These are phyloP conservation scores for Tetranychus cinnabarinus DNA, from an alignment of 1,140 invertebrate genomes.

Conservation along the genomic window DNA sequence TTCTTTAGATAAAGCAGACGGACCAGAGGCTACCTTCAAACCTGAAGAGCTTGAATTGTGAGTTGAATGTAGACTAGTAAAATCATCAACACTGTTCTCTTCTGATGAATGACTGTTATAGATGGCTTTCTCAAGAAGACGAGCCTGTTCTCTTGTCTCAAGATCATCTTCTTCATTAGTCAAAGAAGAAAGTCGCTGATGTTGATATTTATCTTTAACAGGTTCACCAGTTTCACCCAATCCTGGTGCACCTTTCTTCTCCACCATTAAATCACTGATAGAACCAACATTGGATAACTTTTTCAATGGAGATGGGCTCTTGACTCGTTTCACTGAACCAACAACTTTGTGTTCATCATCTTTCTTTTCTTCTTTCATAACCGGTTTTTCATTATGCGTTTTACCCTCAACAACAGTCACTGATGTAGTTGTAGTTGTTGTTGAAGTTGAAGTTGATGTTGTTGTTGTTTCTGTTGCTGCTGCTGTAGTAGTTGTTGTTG, in stretches of 20 bases:
- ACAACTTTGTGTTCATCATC: too few species aligned
- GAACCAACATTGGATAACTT: too few species aligned
- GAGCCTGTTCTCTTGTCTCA: neutral
- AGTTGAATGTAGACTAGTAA: neutral
- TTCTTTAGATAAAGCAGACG: conserved; percentile 1
- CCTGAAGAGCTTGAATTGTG: neutral
- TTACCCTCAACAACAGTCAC: neutral
- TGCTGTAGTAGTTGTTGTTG: too few species aligned
- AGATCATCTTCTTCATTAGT: neutral
- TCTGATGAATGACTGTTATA: neutral
- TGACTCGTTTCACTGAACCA: too few species aligned
- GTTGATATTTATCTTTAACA: neutral
- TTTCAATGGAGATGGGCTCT: too few species aligned
- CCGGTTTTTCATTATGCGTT: too few species aligned
- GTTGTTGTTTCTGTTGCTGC: neutral
- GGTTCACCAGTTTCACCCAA: neutral
- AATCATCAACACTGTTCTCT: neutral
- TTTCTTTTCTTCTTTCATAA: too few species aligned
- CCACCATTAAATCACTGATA: too few species aligned
- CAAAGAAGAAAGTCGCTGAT: neutral
- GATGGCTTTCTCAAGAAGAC: neutral
- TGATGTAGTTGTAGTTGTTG: conserved; percentile 6
- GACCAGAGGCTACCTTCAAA: neutral
- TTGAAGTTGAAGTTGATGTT: neutral
- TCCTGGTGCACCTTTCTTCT: too few species aligned